Evolutionary conservation across 2,113 vertebrate genomes (phyloP), one percentile per base, ranked within the genome.

Genomic region (Phaetusa simplex): DNA sequence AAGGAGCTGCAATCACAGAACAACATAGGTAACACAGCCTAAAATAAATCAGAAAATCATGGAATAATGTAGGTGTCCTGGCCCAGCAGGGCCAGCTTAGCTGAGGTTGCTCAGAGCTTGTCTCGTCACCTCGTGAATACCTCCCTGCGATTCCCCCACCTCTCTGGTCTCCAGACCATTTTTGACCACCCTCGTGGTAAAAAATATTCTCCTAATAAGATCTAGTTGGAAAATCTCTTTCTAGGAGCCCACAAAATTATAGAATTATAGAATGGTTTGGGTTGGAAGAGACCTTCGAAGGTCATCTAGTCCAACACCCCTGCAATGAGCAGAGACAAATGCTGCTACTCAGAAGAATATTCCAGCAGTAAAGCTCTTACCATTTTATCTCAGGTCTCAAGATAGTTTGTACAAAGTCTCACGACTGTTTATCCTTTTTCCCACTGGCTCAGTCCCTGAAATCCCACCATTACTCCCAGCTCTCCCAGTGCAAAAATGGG

Each of bases 361-460:
- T 59, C 43, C 71, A 86, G 32, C 17, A 90, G n/a, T 34, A 32
- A 52, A 86, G 8, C 34, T 38, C 10, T 83, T 17, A 22, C 12
- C 12, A 20, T n/a, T 72, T 56, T 50, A 36, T 40, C 27, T 43
- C 26, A 30, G 24, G 6, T 50, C n/a, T 83, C 0, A 0, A 3
- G 18, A 47, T 2, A 58, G 29, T 22, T 76, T 50, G 27, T 17
- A 43, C 17, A 38, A 62, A 29, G 0, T 47, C 42, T 77, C 40
- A 52, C 0, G 0, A 2, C 5, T 23, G 7, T 56, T 72, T 32
- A 16, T 13, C 14, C 1, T 15, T 90, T 70, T 38, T 3, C 38
- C n/a, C 45, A 22, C 29, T 65, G n/a, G 14, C 40, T 69, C 62
- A 45, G 2, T 4, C 20, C 45, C 50, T 45, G 40, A 38, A 91